phyloP scores from a whole-genome alignment of 2,797 vertebrate species.

The Acrossocheilus fasciatus region DNA sequence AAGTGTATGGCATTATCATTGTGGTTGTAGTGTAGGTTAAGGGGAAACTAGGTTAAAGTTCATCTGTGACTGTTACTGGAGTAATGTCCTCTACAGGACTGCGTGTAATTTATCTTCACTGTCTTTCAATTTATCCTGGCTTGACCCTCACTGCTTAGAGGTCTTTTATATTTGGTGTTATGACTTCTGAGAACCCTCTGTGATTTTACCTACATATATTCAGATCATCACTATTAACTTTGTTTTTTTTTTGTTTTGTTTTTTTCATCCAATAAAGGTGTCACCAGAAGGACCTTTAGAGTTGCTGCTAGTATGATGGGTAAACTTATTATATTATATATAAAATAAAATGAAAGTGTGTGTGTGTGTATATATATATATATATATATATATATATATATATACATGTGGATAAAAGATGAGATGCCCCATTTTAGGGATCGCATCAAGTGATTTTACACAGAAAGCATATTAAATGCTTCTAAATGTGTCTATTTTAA shows the following conservation, averaged over 20 bases:
- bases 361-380: background rate
- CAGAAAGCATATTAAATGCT: too few species aligned
- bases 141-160: background rate
- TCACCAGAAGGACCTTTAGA: conserved; percentile 80
- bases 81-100: conserved; percentile 23
- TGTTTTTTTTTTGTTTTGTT: background rate
- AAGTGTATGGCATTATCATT: conserved; percentile 1
- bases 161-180: conserved; percentile 58
- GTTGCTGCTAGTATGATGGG: conserved; percentile 80
- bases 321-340: conserved; percentile 70
- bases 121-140: background rate
- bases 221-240: background rate
- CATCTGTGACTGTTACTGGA: background rate
- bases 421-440: too few species aligned
- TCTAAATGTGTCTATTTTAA: too few species aligned
- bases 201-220: background rate
- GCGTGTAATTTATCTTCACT: background rate
- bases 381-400: background rate
- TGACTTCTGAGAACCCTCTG: background rate
- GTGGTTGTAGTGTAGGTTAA: conserved; percentile 8
- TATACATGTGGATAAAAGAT: background rate
- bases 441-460: background rate
- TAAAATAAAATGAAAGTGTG: background rate
- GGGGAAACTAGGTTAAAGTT: conserved; percentile 67
- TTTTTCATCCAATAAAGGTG: conserved; percentile 72